Conservation (phyloP, 2,113 vertebrate species). For the Meriones unguiculatus region DNA sequence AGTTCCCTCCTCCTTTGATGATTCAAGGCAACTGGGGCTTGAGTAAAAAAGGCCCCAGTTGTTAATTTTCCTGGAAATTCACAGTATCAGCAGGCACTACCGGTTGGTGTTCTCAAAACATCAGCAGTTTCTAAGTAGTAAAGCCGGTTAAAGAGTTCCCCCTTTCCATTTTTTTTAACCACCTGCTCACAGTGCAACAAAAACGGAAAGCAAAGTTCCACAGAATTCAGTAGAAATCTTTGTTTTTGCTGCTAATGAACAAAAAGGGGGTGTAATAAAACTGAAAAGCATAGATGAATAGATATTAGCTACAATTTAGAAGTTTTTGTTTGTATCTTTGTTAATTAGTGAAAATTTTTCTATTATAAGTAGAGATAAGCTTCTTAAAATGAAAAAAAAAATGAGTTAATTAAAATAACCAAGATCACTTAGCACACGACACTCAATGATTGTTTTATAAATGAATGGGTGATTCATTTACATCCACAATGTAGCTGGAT, state of each 20-base stretch:
- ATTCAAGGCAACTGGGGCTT: neutral
- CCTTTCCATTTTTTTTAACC: neutral
- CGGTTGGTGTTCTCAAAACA: neutral
- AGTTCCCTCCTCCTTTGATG: neutral
- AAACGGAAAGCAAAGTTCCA: neutral
- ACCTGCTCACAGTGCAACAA: neutral
- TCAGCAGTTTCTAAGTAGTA: neutral
- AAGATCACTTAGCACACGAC: neutral
- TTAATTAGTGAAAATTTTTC: neutral
- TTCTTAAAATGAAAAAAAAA: neutral
- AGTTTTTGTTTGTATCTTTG: neutral
- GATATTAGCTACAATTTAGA: neutral
- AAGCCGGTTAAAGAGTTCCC: neutral
- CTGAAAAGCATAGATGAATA: neutral
- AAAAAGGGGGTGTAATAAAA: neutral
- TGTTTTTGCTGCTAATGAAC: neutral
- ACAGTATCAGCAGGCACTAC: neutral
- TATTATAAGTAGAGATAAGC: neutral
- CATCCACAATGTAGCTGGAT: neutral
- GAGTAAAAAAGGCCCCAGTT: neutral
- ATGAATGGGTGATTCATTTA: neutral
- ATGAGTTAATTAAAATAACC: neutral
- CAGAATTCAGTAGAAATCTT: neutral
- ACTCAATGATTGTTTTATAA: neutral
- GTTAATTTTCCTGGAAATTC: constrained; percentile 15